Percentiles rank a stretch among this genome's conserved stretches.
Conservation (phyloP, 2,113 vertebrate species). For the Takifugu flavidus region DNA sequence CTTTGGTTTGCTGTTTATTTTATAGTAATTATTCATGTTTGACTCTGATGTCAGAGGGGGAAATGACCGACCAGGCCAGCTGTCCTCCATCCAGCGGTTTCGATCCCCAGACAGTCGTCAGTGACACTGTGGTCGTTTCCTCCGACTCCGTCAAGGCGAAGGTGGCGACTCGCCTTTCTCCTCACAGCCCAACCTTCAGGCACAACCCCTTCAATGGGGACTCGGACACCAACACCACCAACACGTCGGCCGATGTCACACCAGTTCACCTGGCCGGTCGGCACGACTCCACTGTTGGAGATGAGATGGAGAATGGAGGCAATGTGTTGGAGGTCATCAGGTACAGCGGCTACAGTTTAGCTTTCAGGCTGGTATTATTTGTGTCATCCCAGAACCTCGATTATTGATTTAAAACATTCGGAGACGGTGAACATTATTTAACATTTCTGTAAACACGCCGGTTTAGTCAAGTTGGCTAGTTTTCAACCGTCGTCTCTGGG, state of each 20-base stretch:
- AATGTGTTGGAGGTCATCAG: conserved; percentile 92
- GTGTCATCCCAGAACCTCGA: too few relatives aligned
- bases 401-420: too few relatives aligned
- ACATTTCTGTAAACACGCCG: too few relatives aligned
- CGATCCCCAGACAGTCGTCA: conserved; percentile 75
- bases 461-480: too few relatives aligned
- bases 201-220: conserved; percentile 92
- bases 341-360: conserved; percentile 54
- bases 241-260: conserved; percentile 83
- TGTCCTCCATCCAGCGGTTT: conserved; percentile 81
- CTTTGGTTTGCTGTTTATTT: not conserved
- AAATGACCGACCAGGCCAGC: conserved; percentile 88
- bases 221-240: conserved; percentile 69
- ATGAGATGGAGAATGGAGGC: conserved; percentile 67
- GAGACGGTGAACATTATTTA: too few relatives aligned
- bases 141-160: conserved; percentile 32
- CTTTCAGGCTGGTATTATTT: not conserved
- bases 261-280: conserved; percentile 77
- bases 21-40: not conserved
- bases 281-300: conserved; percentile 52
- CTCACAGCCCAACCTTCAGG: conserved; percentile 82
- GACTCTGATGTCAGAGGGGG: conserved; percentile 79
- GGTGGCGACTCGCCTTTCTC: conserved; percentile 1
- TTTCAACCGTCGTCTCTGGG: too few relatives aligned
- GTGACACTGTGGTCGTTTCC: conserved; percentile 61